Evolutionary conservation across 2,113 vertebrate genomes (phyloP).

Genomic region (Zingel zingel): DNA sequence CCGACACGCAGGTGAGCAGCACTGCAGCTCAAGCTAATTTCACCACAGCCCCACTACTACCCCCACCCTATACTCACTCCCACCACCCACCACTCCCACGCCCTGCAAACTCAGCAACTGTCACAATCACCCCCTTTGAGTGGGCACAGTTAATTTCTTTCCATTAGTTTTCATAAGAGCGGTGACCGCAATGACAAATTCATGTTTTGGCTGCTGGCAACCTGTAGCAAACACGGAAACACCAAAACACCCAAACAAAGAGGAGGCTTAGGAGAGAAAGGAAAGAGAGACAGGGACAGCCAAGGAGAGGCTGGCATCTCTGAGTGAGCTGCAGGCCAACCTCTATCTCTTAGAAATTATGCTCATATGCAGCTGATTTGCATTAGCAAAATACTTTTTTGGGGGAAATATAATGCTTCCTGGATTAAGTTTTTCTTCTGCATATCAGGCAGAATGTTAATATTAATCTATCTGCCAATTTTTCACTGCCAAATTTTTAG

Average conservation of each 20-base stretch:
- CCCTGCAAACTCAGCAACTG: slow-evolving; percentile 48
- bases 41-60: slow-evolving; percentile 22
- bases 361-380: slow-evolving; percentile 35
- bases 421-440: slow-evolving; percentile 20
- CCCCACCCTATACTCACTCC: not conserved
- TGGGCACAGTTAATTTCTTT: slow-evolving; percentile 86
- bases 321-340: slow-evolving; percentile 31
- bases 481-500: slow-evolving; percentile 8
- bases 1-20: slow-evolving; percentile 83
- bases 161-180: slow-evolving; percentile 83
- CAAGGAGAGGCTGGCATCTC: slow-evolving; percentile 31
- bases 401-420: not conserved
- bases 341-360: slow-evolving; percentile 30
- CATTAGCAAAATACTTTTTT: slow-evolving; percentile 25
- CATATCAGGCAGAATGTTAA: not conserved
- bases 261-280: slow-evolving; percentile 33
- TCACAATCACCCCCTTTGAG: slow-evolving; percentile 78
- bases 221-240: slow-evolving; percentile 84
- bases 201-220: slow-evolving; percentile 88
- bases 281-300: not conserved
- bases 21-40: slow-evolving; percentile 84
- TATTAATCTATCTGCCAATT: not conserved
- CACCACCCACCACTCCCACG: slow-evolving; percentile 29
- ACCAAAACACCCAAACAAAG: slow-evolving; percentile 88
- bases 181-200: slow-evolving; percentile 86